phyloP scores from a whole-genome alignment of 2,888 invertebrate genomes.

The Creontiades dilutus region DNA sequence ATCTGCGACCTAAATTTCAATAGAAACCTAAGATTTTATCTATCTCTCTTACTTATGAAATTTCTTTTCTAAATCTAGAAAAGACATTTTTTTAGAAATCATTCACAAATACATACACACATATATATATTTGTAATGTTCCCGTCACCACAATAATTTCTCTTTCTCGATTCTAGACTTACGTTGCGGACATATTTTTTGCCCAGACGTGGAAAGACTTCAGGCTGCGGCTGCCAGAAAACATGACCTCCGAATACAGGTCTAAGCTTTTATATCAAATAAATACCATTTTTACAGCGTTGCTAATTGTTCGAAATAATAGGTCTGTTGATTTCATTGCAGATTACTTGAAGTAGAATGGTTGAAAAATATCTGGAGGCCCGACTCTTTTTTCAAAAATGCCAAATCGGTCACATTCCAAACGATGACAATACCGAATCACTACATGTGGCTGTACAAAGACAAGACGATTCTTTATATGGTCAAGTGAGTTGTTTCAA shows the following conservation, averaged over 20 bases:
- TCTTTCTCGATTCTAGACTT: slow-evolving; percentile 82
- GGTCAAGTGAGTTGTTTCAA: slow-evolving; percentile 84
- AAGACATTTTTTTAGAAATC: no score
- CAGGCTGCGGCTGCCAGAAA: slow-evolving; percentile 90
- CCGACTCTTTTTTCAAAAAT: slow-evolving; percentile 96
- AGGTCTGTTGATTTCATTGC: slow-evolving; percentile 75
- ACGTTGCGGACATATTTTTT: slow-evolving; percentile 94
- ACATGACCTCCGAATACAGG: slow-evolving; percentile 95
- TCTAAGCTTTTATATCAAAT: slow-evolving; percentile 76
- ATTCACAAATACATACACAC: no score
- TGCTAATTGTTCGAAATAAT: background rate
- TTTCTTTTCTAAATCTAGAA: no score
- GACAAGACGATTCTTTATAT: slow-evolving; percentile 92
- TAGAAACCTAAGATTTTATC: no score
- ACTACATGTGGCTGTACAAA: slow-evolving; percentile 94
- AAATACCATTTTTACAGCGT: background rate
- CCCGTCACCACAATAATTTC: no score
- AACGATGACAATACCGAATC: slow-evolving; percentile 96
- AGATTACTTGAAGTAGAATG: slow-evolving; percentile 92
- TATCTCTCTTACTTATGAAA: no score
- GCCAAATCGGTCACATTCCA: slow-evolving; percentile 96
- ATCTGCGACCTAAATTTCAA: no score
- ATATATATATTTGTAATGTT: no score
- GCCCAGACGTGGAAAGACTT: slow-evolving; percentile 97
- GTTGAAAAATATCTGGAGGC: slow-evolving; percentile 95